Evolutionary conservation across 2,113 vertebrate genomes (phyloP), one percentile per base, ranked within the genome.

Genomic region (Dipodomys spectabilis): DNA sequence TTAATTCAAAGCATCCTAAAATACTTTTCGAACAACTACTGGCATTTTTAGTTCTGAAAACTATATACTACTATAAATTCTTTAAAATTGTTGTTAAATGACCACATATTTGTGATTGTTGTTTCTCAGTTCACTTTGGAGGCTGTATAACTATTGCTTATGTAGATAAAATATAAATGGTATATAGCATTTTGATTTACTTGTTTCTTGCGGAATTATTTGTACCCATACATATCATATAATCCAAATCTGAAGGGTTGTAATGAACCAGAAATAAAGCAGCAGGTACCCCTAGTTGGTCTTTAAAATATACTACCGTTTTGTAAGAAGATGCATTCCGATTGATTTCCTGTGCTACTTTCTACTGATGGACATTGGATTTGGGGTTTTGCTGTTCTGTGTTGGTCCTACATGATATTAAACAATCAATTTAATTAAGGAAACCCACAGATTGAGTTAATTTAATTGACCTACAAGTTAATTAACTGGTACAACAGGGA

Each of bases 11-110:
- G 5, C 30, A 77, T 77, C 25, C 8, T 88, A 20, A 93, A 78
- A 6, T 69, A 57, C 79, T 78, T 83, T 62, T n/a, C 19, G 25
- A 83, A 74, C 1, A 81, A 72, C 73, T 7, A 0, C 57, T 45
- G 81, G 27, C 8, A 8, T 22, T 10, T 96, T 93, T 77, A 30
- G 68, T 13, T 92, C 57, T 74, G 22, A 93, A 45, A 69, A 73
- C 13, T n/a, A 12, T 2, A 1, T 19, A 4, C 44, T 86, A 8
- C 18, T 93, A 32, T 73, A 86, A 53, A 88, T 35, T 20, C 53
- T 94, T 94, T 27, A 68, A 93, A 94, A 92, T 73, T 82, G 9
- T 39, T 93, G 27, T 72, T 85, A 73, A 91, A 79, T 85, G 8
- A 72, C 3, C 64, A 5, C 81, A 74, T 30, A 30, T 93, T 94